Conservation (phyloP, 2,888 invertebrate species). For the Camponotus fellah region DNA sequence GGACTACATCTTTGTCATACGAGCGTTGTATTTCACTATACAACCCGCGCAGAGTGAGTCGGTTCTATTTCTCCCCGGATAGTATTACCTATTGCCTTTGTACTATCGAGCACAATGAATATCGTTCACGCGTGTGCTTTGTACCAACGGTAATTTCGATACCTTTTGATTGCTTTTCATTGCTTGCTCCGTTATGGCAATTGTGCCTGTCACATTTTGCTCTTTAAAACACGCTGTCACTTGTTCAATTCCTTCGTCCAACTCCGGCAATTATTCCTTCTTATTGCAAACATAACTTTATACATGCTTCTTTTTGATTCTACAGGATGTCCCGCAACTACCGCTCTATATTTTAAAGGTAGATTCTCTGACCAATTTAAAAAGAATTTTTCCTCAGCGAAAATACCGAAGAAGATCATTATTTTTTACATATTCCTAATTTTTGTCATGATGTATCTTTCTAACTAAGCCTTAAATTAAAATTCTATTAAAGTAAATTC, state of each 20-base stretch:
- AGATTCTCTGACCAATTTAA: no score
- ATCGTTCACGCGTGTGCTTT: slow-evolving; percentile 5
- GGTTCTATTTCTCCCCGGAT: slow-evolving; percentile 28
- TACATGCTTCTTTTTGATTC: neutral
- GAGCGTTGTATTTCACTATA: neutral
- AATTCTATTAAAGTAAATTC: no score
- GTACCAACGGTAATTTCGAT: slow-evolving; percentile 6
- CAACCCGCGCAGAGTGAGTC: neutral
- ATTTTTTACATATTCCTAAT: no score
- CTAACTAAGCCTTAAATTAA: no score
- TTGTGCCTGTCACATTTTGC: slow-evolving; percentile 23
- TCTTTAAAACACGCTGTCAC: slow-evolving; percentile 22
- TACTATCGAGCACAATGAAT: slow-evolving; percentile 20
- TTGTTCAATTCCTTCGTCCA: slow-evolving; percentile 13
- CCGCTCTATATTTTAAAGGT: no score
- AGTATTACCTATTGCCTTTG: slow-evolving; percentile 37
- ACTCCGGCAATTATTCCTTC: neutral
- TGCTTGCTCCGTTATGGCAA: neutral
- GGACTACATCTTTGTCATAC: slow-evolving; percentile 24
- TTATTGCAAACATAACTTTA: neutral
- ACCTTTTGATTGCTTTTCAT: slow-evolving; percentile 41
- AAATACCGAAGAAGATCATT: no score
- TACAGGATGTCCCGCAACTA: no score
- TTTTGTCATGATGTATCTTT: no score
- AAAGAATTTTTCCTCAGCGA: no score